Conservation (phyloP, 1,140 invertebrate species). For the Hirudo medicinalis region DNA sequence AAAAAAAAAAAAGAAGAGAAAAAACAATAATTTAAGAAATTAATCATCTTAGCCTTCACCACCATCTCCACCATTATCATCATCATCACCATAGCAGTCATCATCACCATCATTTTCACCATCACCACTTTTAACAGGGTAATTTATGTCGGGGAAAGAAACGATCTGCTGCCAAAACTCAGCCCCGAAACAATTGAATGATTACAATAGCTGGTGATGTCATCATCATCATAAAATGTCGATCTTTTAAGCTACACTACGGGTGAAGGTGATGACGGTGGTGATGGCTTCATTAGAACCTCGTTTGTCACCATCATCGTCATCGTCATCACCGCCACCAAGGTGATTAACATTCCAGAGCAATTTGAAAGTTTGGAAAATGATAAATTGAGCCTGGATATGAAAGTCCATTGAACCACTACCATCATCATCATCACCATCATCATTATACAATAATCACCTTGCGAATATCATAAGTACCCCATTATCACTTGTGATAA, state of each 20-base stretch:
- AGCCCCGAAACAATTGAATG: neutral
- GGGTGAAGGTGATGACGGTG: neutral
- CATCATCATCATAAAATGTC: no score
- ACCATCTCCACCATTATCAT: neutral
- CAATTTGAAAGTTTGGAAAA: no score
- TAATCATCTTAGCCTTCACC: neutral
- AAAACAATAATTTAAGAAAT: neutral
- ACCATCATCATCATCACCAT: neutral
- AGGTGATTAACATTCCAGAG: no score
- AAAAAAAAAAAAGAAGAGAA: no score
- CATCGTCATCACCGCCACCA: neutral
- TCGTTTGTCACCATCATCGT: conserved; percentile 2
- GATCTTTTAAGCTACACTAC: no score
- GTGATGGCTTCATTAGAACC: no score
- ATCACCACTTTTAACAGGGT: neutral
- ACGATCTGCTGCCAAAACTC: neutral
- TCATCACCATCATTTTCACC: neutral
- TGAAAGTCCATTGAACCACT: neutral
- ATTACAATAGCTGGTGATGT: no score
- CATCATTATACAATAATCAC: no score
- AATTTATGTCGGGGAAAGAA: neutral
- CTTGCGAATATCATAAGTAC: no score
- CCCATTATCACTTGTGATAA: no score
- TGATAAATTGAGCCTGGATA: no score
- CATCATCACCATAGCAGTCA: no score